phyloP scores from a whole-genome alignment of 2,888 invertebrate genomes.

The Polydrusus pterygomalis region DNA sequence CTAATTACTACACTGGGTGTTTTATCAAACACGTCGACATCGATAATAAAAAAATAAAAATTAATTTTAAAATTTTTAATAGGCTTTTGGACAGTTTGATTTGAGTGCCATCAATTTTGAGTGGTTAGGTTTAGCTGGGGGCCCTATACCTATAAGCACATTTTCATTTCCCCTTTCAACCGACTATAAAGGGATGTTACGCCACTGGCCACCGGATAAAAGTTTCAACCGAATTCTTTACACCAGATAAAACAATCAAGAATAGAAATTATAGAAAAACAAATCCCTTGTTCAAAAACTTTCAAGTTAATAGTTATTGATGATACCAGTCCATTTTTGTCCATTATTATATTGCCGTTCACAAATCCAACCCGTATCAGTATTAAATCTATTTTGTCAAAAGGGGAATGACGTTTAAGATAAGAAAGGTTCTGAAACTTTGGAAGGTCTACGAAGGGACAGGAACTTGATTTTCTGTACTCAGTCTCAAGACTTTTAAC shows the following conservation, averaged over 20 bases:
- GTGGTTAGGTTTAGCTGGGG: too few species aligned
- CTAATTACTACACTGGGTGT: too few species aligned
- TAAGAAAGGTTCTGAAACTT: conserved; percentile 21
- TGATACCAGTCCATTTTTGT: conserved; percentile 6
- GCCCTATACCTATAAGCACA: too few species aligned
- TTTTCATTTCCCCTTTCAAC: too few species aligned
- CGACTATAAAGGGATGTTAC: background rate
- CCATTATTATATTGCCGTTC: conserved; percentile 11
- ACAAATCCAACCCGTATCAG: conserved; percentile 28
- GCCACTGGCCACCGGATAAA: background rate
- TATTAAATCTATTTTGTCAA: conserved; percentile 34
- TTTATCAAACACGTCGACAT: too few species aligned
- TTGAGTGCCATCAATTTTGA: too few species aligned
- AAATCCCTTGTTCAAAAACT: conserved; percentile 10
- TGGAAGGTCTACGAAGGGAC: background rate
- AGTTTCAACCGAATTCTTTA: conserved; percentile 5
- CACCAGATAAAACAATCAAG: conserved; percentile 2
- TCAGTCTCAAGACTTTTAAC: too few species aligned
- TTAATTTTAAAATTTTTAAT: too few species aligned
- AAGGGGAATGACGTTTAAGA: conserved; percentile 27
- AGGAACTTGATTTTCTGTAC: too few species aligned
- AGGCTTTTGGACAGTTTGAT: too few species aligned
- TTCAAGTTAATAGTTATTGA: conserved; percentile 17
- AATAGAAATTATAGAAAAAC: conserved; percentile 9
- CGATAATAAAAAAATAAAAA: too few species aligned